A percentile compares a stretch with the other conserved stretches of the same genome.
Conservation (phyloP, 2,797 vertebrate genomes). For the Alouatta caraya region DNA sequence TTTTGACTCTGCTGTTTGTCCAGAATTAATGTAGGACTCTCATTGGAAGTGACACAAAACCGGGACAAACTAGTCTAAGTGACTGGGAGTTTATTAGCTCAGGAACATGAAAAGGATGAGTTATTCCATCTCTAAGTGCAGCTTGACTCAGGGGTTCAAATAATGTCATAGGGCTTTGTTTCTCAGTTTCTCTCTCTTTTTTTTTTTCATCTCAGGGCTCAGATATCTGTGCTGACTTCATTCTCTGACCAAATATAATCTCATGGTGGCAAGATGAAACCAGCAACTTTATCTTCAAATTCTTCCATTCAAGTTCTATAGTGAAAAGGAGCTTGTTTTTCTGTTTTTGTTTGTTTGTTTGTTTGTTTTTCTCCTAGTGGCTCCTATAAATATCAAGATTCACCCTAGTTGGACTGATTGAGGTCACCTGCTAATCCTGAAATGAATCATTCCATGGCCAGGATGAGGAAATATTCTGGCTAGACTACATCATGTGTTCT, state of each 20-base stretch:
- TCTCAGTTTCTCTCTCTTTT: background rate
- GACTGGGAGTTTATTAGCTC: background rate
- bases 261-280: background rate
- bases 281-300: background rate
- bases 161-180: background rate
- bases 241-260: background rate
- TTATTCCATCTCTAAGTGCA: background rate
- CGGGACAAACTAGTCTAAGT: background rate
- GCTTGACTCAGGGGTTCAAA: background rate
- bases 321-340: background rate
- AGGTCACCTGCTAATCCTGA: background rate
- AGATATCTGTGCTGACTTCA: background rate
- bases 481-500: background rate
- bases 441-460: background rate
- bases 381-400: background rate
- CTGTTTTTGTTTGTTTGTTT: background rate
- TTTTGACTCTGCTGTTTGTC: background rate
- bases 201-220: background rate
- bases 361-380: background rate
- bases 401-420: background rate
- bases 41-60: background rate
- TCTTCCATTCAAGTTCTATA: background rate
- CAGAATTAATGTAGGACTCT: background rate
- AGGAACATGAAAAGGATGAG: background rate
- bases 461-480: accelerated